phyloP scores from a whole-genome alignment of 2,888 invertebrate species.

The Scaeva pyrastri region DNA sequence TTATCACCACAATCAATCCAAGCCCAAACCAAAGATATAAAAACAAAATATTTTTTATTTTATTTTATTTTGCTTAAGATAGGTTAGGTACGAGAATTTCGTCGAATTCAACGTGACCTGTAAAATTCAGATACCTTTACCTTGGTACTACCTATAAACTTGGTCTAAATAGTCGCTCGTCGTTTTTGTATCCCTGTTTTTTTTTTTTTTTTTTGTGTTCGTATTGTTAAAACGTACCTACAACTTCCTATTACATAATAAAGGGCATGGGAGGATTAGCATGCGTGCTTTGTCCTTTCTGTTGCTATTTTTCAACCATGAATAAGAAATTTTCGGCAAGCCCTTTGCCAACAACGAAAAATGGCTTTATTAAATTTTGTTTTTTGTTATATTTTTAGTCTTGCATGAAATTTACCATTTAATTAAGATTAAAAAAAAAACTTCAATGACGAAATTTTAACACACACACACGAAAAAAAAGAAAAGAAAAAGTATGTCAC shows the following conservation, averaged over 20 bases:
- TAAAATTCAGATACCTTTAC: neutral
- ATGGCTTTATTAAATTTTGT: neutral
- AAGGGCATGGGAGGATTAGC: constrained; percentile 36
- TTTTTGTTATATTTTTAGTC: neutral
- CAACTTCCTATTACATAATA: constrained; percentile 62
- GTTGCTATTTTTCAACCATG: neutral
- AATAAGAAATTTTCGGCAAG: neutral
- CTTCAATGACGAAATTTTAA: constrained; percentile 24
- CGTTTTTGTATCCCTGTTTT: constrained; percentile 9
- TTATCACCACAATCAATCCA: neutral
- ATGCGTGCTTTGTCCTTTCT: constrained; percentile 33
- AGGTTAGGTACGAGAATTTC: neutral
- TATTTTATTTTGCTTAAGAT: constrained; percentile 16
- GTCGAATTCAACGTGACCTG: constrained; percentile 31
- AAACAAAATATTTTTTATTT: constrained; percentile 20
- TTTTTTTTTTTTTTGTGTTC: too few relatives aligned
- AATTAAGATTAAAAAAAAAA: neutral
- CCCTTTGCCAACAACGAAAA: neutral
- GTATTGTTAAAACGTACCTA: constrained; percentile 13
- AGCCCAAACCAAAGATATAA: constrained; percentile 11
- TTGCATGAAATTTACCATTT: neutral
- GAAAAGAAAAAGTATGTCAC: constrained; percentile 13
- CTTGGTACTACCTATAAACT: constrained; percentile 9
- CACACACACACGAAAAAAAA: neutral
- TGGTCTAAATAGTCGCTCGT: neutral